Conservation (phyloP, 2,113 vertebrate genomes). For the Hypanus sabinus region DNA sequence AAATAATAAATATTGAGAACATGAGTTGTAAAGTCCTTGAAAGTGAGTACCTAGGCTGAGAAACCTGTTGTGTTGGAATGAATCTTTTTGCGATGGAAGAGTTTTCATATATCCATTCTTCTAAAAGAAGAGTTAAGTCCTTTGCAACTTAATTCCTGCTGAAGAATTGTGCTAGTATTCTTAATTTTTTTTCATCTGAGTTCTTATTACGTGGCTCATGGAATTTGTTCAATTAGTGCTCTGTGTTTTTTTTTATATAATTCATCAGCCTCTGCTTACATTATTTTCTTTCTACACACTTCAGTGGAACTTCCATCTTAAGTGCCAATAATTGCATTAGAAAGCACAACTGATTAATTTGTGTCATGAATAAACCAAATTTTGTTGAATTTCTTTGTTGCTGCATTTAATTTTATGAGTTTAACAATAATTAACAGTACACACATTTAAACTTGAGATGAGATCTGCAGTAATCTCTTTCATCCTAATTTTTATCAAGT, state of each 20-base stretch:
- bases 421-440: slow-evolving; percentile 16
- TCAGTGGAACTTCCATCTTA: slow-evolving; percentile 2
- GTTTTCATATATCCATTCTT: background rate
- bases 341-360: slow-evolving; percentile 29
- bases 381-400: background rate
- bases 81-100: background rate
- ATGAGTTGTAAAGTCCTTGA: too few species aligned
- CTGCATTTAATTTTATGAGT: background rate
- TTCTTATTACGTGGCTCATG: background rate
- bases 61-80: background rate
- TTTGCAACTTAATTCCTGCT: background rate
- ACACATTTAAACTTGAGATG: background rate
- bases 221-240: background rate
- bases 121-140: background rate
- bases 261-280: background rate
- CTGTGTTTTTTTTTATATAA: background rate
- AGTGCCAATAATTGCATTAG: slow-evolving; percentile 14
- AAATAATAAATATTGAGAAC: too few species aligned
- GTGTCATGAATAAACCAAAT: background rate
- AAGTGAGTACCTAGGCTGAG: too few species aligned
- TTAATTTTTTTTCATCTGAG: too few species aligned
- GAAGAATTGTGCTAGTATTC: background rate
- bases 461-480: background rate
- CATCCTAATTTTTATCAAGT: background rate
- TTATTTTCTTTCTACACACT: background rate